Evolutionary conservation across 2,113 vertebrate genomes (phyloP), one percentile per base, ranked within the genome.

Genomic region (Panthera leo): DNA sequence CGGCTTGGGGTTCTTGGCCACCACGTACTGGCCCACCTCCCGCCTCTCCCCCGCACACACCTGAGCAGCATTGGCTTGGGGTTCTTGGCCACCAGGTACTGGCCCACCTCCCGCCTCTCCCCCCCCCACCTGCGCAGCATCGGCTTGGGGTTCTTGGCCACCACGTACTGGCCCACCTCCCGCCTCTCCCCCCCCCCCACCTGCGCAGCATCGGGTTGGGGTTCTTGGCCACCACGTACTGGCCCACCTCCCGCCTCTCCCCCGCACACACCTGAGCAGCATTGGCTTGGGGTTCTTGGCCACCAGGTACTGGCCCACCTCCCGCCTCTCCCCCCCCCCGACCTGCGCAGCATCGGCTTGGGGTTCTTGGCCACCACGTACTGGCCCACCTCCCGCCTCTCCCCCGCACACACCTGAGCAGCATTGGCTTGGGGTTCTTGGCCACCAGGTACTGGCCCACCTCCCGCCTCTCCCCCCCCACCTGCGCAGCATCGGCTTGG

Each of bases 211-310:
- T 99, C 71, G 99, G 99, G 97, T 99, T 99, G 93, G 99, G 99
- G 98, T 99, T 99, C 98, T 99, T 99, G 98, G 99, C 99, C 89
- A 99, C 99, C 88, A 99, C 99, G 25, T 99, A 99, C 87, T 99
- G 99, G 36, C 36, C 36, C 36, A 36, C 36, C 36, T 36, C 36
- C 36, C 36, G 36, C 36, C 36, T 36, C 11, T 3, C 2, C 5
- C 75, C 70, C 86, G n/a, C n/a, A n/a, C 98, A 86, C 95, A 99
- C 99, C 99, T 99, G 98, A 99, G 99, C 25, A 99, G 99, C 99
- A 99, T 99, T 70, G 99, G 99, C 97, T 99, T 99, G 93, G 99
- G 99, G 98, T 99, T 99, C 98, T 99, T 99, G 98, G 99, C 99
- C 89, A 99, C 99, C 88, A 99, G 99, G 27, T 99, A 99, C 87